Evolutionary conservation across 2,797 vertebrate species (phyloP), one percentile per base, ranked within the genome.

Genomic region (Diplodus sargus): DNA sequence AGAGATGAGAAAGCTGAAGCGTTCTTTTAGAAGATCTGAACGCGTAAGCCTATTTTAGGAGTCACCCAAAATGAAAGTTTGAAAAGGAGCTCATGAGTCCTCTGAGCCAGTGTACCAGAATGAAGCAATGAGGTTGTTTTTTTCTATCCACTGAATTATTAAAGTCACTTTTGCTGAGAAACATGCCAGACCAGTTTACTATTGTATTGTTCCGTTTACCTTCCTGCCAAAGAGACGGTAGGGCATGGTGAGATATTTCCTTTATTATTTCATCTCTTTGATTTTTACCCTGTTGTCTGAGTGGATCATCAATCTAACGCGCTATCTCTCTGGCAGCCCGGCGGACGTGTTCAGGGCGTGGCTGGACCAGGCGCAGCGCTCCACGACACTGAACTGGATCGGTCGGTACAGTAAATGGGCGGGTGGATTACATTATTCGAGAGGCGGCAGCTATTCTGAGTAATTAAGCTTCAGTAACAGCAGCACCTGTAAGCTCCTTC

Each of bases 401-500:
- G 49, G 45, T 43, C 60, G 43, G 52, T 64, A 51, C 17, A 48
- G 22, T 47, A 60, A 43, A 76, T 45, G 74, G 57, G 43, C 16
- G 43, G 52, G 58, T 63, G 53, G 52, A 70, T 70, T 48, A 72
- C 53, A 57, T 25, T 25, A 25, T 74, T 71, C 17, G 54, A 52
- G 81, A 84, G 77, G 77, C 70, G 70, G 65, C 71, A 76, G 79
- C 78, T 63, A 77, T 75, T 72, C 72, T 58, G 43, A 23, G 61
- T 87, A 89, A 90, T 91, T 87, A 86, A 73, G 60, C 76, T 66
- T 34, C 53, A 75, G 61, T 18, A 85, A 83, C 72, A 83, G 49
- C 79, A 56, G 61, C 81, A 90, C 85, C 89, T 83, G 81, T 79
- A 87, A 81, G 70, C 76, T 83, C 15, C 76, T 83, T 73, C 78